A percentile compares a stretch with the other conserved stretches of the same genome.
phyloP scores from a whole-genome alignment of 2,113 vertebrate species.

The Lophotis ruficrista region DNA sequence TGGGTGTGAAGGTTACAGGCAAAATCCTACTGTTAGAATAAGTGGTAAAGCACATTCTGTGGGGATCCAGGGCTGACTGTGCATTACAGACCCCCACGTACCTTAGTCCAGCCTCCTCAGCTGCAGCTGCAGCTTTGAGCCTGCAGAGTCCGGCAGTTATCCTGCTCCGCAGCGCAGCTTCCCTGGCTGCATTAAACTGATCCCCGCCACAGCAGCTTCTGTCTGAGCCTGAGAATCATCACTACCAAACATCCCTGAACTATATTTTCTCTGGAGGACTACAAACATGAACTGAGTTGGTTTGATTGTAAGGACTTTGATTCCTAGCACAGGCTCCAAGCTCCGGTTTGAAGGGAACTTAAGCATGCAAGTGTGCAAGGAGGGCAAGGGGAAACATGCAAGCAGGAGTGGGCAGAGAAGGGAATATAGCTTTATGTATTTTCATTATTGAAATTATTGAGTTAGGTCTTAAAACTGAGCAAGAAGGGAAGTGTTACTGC shows the following conservation, averaged over 20 bases:
- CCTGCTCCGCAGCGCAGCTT: not conserved
- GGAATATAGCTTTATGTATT: not conserved
- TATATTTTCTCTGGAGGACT: not conserved
- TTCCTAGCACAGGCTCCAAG: not conserved
- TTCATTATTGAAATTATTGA: not conserved
- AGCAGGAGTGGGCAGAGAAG: not conserved
- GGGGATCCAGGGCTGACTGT: not conserved
- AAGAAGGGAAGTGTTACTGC: constrained; percentile 31
- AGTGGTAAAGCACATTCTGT: not conserved
- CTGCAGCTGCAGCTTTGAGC: not conserved
- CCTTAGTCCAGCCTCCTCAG: not conserved
- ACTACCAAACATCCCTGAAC: not conserved
- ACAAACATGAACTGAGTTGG: not conserved
- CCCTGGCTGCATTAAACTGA: not conserved
- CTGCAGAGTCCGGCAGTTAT: not conserved
- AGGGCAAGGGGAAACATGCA: not conserved
- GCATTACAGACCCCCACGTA: not conserved
- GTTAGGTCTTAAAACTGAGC: not conserved
- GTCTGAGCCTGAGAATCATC: not conserved
- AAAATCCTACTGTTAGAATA: not conserved
- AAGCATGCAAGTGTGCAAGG: not conserved
- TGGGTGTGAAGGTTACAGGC: not conserved
- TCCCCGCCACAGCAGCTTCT: not conserved
- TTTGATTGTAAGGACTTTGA: not conserved
- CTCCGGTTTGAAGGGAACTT: not conserved